These are phyloP conservation scores for Anarhynchus alexandrinus DNA, from an alignment of 2,113 vertebrate genomes.

Conservation along the genomic window DNA sequence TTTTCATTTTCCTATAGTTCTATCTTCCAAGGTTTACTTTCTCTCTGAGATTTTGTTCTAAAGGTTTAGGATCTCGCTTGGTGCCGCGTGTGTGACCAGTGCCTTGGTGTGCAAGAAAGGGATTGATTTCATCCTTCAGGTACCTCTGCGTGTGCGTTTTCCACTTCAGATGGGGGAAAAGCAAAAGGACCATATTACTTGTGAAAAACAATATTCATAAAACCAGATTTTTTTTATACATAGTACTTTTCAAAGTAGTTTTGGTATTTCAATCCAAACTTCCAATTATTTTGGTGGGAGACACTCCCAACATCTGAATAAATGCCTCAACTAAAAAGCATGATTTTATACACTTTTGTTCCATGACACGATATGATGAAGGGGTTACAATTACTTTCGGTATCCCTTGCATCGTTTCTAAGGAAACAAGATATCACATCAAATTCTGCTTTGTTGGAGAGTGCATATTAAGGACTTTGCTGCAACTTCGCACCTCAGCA, in stretches of 20 bases:
- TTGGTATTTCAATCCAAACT: neutral
- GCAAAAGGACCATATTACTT: neutral
- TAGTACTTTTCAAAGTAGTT: neutral
- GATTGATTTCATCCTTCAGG: neutral
- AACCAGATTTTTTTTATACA: neutral
- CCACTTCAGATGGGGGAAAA: neutral
- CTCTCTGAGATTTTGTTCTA: neutral
- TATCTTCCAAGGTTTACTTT: neutral
- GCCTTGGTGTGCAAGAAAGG: neutral
- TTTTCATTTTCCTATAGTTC: neutral
- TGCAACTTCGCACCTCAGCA: neutral
- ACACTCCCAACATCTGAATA: neutral
- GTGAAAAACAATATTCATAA: neutral
- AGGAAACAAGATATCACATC: neutral
- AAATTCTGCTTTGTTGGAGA: neutral
- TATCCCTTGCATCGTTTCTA: neutral
- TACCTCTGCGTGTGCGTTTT: neutral
- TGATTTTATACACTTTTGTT: neutral
- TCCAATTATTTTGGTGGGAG: neutral
- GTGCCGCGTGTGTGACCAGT: rapidly evolving
- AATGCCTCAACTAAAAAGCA: neutral
- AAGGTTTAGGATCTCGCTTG: neutral
- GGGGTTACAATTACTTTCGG: neutral
- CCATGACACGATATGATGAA: neutral
- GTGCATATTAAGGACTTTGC: neutral